phyloP scores from a whole-genome alignment of 2,113 vertebrate species.

The Sapajus apella region DNA sequence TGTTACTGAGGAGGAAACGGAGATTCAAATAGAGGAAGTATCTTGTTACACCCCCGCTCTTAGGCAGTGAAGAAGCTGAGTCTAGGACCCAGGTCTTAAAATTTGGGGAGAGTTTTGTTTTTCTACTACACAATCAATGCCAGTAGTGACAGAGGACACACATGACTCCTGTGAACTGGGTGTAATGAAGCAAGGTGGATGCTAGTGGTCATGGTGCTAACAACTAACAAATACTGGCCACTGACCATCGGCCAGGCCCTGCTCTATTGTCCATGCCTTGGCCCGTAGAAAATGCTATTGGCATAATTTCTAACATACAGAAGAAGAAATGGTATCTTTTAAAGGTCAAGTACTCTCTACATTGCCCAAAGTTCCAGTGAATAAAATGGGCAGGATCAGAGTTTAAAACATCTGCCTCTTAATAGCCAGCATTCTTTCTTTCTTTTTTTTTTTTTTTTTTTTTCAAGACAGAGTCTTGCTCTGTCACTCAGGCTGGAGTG shows the following conservation, averaged over 20 bases:
- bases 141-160: background rate
- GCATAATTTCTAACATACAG: background rate
- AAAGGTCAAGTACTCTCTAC: background rate
- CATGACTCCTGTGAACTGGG: accelerated
- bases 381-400: background rate
- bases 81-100: background rate
- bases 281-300: accelerated
- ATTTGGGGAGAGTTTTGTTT: background rate
- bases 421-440: background rate
- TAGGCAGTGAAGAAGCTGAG: no score
- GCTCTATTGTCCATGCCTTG: background rate
- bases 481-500: no score
- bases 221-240: background rate
- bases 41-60: background rate
- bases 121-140: background rate
- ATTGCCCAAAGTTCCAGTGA: background rate
- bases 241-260: background rate
- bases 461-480: no score
- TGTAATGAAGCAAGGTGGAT: background rate
- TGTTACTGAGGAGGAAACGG: background rate
- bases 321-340: background rate
- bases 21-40: background rate
- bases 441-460: background rate
- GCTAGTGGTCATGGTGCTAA: background rate
- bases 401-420: accelerated